phyloP scores from a whole-genome alignment of 2,888 invertebrate species.

The Mechanitis messenoides region DNA sequence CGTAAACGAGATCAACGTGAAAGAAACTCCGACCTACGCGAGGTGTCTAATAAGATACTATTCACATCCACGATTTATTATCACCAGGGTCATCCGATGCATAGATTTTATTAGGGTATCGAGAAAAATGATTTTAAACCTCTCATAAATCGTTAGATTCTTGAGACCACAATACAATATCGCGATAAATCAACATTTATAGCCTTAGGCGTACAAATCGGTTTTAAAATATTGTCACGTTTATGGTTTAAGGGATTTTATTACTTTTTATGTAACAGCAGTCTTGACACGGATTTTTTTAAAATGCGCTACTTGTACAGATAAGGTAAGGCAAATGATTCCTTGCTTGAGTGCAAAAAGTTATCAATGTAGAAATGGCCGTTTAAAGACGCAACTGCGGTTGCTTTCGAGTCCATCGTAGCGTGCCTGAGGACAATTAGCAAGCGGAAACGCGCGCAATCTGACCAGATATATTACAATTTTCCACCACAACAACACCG shows the following conservation, averaged over 20 bases:
- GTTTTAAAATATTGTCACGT: conserved; percentile 39
- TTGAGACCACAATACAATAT: conserved; percentile 31
- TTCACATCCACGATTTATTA: conserved; percentile 55
- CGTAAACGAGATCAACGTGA: conserved; percentile 31
- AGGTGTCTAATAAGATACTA: conserved; percentile 52
- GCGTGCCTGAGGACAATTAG: conserved; percentile 39
- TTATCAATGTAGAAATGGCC: conserved; percentile 38
- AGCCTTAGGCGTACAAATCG: conserved; percentile 46
- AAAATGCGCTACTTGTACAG: conserved; percentile 10
- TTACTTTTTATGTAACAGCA: neutral
- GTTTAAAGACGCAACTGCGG: conserved; percentile 31
- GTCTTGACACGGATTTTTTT: conserved; percentile 9
- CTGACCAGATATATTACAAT: conserved; percentile 42
- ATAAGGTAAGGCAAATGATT: conserved; percentile 13
- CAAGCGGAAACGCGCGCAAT: conserved; percentile 51
- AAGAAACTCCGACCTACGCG: conserved; percentile 33
- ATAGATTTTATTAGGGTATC: conserved; percentile 57
- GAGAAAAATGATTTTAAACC: conserved; percentile 57
- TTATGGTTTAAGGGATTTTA: conserved; percentile 9
- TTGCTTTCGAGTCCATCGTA: conserved; percentile 33
- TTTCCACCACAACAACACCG: conserved; percentile 42
- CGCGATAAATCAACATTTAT: conserved; percentile 46
- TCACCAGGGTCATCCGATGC: conserved; percentile 49
- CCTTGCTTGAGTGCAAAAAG: conserved; percentile 44
- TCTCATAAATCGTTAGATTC: conserved; percentile 44